These are phyloP conservation scores for Allophyes oxyacanthae DNA, from an alignment of 2,888 invertebrate genomes.

Conservation along the genomic window DNA sequence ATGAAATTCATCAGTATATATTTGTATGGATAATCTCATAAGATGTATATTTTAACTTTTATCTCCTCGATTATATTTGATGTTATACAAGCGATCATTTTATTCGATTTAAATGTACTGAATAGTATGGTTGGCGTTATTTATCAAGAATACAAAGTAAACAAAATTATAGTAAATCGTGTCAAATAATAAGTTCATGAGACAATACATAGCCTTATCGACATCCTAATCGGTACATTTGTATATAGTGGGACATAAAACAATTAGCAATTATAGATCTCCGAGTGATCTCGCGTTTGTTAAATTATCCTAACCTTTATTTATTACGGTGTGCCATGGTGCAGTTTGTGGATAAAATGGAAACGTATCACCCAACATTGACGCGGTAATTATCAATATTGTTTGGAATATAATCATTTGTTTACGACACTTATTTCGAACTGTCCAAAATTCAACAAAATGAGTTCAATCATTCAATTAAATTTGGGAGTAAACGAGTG, in stretches of 20 bases:
- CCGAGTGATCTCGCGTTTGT: constrained; percentile 52
- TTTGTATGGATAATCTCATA: constrained; percentile 47
- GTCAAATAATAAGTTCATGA: background rate
- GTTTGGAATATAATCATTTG: constrained; percentile 7
- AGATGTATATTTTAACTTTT: constrained; percentile 54
- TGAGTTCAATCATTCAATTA: constrained; percentile 42
- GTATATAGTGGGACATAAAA: constrained; percentile 32
- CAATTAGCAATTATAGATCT: constrained; percentile 45
- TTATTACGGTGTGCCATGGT: constrained; percentile 38
- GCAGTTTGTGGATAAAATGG: constrained; percentile 49
- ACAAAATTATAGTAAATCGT: constrained; percentile 1
- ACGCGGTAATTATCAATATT: constrained; percentile 33
- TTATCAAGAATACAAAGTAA: background rate
- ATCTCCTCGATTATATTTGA: constrained; percentile 23
- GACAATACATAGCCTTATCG: background rate
- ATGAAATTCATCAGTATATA: constrained; percentile 37
- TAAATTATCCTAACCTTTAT: constrained; percentile 44
- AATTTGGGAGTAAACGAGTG: constrained; percentile 28
- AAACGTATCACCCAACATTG: constrained; percentile 26
- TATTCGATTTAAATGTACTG: constrained; percentile 42
- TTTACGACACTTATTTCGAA: constrained; percentile 29
- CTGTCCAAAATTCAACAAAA: constrained; percentile 22
- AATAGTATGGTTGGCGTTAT: constrained; percentile 15
- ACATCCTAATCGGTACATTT: constrained; percentile 30
- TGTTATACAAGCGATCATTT: constrained; percentile 38